Evolutionary conservation across 1,140 invertebrate genomes (phyloP).

Genomic region (Carcinoscorpius rotundicauda): DNA sequence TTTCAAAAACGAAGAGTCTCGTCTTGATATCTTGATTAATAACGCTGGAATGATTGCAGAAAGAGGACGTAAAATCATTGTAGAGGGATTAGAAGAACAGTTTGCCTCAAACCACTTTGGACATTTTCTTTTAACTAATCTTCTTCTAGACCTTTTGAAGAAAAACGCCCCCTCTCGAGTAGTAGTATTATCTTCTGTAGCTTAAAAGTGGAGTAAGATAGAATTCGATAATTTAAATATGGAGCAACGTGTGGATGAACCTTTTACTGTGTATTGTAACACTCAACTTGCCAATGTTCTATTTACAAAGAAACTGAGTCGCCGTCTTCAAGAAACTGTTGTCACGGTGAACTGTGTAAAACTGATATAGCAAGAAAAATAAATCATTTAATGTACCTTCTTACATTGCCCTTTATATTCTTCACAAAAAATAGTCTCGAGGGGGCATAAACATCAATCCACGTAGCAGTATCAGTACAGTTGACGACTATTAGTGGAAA

Average conservation of each 20-base stretch:
- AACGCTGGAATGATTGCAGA: constrained; percentile 52
- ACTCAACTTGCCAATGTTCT: constrained; percentile 82
- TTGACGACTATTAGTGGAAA: background rate
- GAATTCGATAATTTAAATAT: constrained; percentile 43
- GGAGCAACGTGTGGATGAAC: constrained; percentile 48
- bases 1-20: constrained; percentile 31
- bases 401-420: too few species aligned
- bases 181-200: constrained; percentile 52
- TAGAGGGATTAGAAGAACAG: constrained; percentile 24
- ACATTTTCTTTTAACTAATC: constrained; percentile 23
- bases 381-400: background rate
- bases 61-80: constrained; percentile 17
- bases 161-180: constrained; percentile 55
- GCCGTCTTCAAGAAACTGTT: constrained; percentile 55
- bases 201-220: constrained; percentile 55
- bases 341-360: constrained; percentile 29
- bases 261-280: constrained; percentile 57
- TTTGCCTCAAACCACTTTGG: constrained; percentile 26
- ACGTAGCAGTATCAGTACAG: background rate
- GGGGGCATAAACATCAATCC: background rate
- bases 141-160: constrained; percentile 19
- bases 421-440: too few species aligned
- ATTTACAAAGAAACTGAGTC: constrained; percentile 69
- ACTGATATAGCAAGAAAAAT: constrained; percentile 25
- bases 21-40: constrained; percentile 71